Base-by-base conservation (phyloP, 2,113 vertebrate species). In the Polyodon spathula region DNA sequence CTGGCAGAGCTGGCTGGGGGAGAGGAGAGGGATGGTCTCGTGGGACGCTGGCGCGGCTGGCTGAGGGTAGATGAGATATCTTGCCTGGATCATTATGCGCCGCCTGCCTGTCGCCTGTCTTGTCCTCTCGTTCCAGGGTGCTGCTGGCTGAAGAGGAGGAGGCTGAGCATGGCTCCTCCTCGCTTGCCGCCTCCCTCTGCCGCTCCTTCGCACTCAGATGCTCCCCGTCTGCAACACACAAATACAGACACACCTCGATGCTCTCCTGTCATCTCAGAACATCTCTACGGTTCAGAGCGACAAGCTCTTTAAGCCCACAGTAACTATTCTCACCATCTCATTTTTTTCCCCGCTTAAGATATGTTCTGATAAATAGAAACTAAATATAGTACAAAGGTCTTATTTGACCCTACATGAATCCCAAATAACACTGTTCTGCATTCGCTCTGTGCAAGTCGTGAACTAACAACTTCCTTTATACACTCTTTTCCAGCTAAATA, bases 41-140 rank as follows among this genome's bases (percentile, higher is more conserved):
- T 14, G 37, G 43, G 8, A 58, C 8, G 63, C 46, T 52, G 56
- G 54, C n/a, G 41, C 17, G 57, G 9, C 6, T 16, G 57, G 8
- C 27, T 16, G 6, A 42, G 56, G 41, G 17, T 38, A 37, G 59
- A 14, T 58, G 40, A 9, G 16, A 51, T 56, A 0, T 59, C 75
- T 84, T 67, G 77, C 85, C 79, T 60, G 72, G 60, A 15, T 76
- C 73, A 66, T 76, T 68, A 44, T 68, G 69, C 16, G 68, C 56
- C 41, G 46, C 67, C 64, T 48, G 66, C 40, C 55, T 41, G 58
- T 73, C 73, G 55, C n/a, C 63, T 4, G 59, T 4, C 55, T 38
- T 61, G 46, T 67, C 67, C 27, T 54, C 61, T 11, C 54, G 39
- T 53, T 69, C 70, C 67, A 75, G 65, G 15, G 62, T 69, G 59